Base-by-base conservation (phyloP, 23 tunicate genomes). In the Botrylloides violaceus region DNA sequence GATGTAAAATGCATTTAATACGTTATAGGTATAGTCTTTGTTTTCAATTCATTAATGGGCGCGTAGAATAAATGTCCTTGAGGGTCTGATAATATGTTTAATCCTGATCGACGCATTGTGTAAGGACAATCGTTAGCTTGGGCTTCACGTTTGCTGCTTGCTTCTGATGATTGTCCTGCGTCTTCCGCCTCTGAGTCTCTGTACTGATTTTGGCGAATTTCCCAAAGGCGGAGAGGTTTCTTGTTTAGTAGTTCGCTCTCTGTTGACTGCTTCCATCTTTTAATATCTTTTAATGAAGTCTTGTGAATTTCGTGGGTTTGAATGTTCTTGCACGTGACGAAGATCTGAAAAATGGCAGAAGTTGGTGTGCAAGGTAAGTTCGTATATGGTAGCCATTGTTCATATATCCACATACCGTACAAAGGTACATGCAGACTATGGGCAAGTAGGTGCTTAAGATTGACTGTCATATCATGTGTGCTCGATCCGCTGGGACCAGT, bases 101-200 rank as follows among this genome's bases (percentile, higher is more conserved):
- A 43, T 19, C 74, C 74, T 1, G 74, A 68, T 12, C 74, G 74
- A 19, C 74, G 62, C 74, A 68, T 68, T 9, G 74, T 68, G 37
- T 68, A 68, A 0, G 58, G 74, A 37, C 74, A 68, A 30, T 35
- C 47, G 25, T 55, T 21, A 4, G 20, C 70, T 9, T 26, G 70
- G 4, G 32, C 35, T 31, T 25, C 33, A 3, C 32, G 23, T 4
- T 33, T 31, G 18, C 35, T 31, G 32, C 20, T 34, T 3, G 36
- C 32, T 31, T 63, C 12, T 33, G 34, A 19, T 33, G 18, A 15
- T 31, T 63, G 35, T 19, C 36, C 33, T 33, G 20, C 29, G 26
- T 31, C 36, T 63, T 63, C 70, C 3, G 33, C 12, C 33, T 63
- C 70, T 19, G 58, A 68, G 25, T 31, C 74, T 25, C 37, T 68